Percentiles rank a stretch among this genome's conserved stretches.
phyloP scores from a whole-genome alignment of 2,113 vertebrate species.

The Mionectes macconnelli region DNA sequence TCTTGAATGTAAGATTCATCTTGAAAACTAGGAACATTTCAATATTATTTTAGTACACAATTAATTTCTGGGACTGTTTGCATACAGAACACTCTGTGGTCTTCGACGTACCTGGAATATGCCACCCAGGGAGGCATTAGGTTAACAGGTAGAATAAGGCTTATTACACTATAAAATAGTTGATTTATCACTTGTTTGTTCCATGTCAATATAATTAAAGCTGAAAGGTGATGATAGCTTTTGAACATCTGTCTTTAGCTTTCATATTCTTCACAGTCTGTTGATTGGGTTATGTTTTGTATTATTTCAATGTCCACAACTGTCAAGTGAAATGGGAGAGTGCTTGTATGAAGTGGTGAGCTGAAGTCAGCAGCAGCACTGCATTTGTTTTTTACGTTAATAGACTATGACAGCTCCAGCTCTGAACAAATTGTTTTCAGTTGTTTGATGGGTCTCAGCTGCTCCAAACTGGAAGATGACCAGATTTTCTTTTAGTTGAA shows the following conservation, averaged over 20 bases:
- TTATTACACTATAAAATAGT: conserved; percentile 50
- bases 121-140: background rate
- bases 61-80: background rate
- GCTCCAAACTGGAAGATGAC: conserved; percentile 67
- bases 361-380: conserved; percentile 45
- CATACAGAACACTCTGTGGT: background rate
- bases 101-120: background rate
- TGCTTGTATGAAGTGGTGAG: conserved; percentile 41
- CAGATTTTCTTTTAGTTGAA: conserved; percentile 60
- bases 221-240: conserved; percentile 74
- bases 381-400: conserved; percentile 73
- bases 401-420: conserved; percentile 73
- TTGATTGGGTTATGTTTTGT: conserved; percentile 77
- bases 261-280: conserved; percentile 79
- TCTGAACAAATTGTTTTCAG: conserved; percentile 78
- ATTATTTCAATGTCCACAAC: conserved; percentile 81
- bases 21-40: background rate
- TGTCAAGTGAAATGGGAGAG: conserved; percentile 75
- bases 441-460: conserved; percentile 77
- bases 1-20: background rate
- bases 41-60: background rate
- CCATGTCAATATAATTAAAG: conserved; percentile 76
- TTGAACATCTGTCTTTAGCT: conserved; percentile 80
- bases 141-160: conserved; percentile 25
- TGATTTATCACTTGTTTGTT: conserved; percentile 67